phyloP scores from a whole-genome alignment of 2,113 vertebrate species.

The Cochlearius cochlearius region DNA sequence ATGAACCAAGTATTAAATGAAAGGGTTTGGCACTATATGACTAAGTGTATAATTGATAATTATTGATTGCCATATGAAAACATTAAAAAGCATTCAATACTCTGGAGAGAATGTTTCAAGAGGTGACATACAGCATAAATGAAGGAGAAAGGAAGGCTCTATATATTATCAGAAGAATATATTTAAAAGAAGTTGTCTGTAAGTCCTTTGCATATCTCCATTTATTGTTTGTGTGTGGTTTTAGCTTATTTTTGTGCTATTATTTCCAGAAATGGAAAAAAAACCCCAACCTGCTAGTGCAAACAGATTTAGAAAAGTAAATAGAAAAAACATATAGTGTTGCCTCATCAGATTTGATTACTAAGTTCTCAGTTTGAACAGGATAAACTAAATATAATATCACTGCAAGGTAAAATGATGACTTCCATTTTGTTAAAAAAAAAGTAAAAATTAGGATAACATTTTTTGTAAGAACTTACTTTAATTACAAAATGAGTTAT shows the following conservation, averaged over 20 bases:
- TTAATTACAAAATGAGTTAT: neutral
- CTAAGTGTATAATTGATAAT: slow-evolving; percentile 60
- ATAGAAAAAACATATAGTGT: neutral
- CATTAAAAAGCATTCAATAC: slow-evolving; percentile 25
- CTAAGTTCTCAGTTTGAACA: neutral
- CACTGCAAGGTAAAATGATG: neutral
- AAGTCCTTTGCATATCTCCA: neutral
- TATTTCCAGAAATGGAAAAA: neutral
- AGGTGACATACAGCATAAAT: neutral
- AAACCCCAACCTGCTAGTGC: neutral
- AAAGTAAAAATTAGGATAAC: neutral
- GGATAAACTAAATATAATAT: neutral
- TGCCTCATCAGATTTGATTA: neutral
- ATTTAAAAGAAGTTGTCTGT: neutral
- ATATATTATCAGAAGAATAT: neutral
- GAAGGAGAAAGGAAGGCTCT: neutral
- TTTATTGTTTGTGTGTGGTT: neutral
- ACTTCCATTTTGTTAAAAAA: neutral
- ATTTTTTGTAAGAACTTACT: neutral
- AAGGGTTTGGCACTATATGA: slow-evolving; percentile 44
- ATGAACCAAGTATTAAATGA: slow-evolving; percentile 63
- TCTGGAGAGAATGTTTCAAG: neutral
- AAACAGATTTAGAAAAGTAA: neutral
- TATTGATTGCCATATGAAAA: slow-evolving; percentile 46
- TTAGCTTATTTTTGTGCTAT: neutral